Base-by-base conservation (phyloP, 2,797 vertebrate species). In the Chrysocyon brachyurus region DNA sequence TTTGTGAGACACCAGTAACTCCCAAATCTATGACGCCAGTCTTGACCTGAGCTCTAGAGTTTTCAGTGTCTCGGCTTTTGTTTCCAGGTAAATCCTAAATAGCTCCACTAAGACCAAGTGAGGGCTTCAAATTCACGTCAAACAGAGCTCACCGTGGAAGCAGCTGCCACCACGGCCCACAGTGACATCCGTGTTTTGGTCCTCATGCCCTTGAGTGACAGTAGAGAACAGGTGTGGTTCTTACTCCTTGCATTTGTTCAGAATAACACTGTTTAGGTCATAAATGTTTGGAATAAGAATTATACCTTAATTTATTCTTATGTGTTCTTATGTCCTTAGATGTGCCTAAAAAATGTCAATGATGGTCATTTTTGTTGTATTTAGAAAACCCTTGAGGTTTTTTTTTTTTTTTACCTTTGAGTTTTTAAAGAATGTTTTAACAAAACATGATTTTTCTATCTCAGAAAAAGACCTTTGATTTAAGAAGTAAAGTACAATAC, bases 221-320 rank as follows among this genome's bases (percentile, higher is more conserved):
- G 49, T 85, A 81, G 33, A 88, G 57, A 36, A 21, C 3, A 33
- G 61, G 33, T 54, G 66, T 95, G 56, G 86, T 79, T 89, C 63
- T 83, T 12, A 56, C 31, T 64, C 40, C 82, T 72, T 81, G n/a
- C 22, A 54, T 86, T 95, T 93, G 28, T 96, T 86, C 66, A 68
- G 12, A 72, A 78, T 68, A 54, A 52, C 54, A 11, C n/a, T 57
- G 1, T 61, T 85, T 78, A 26, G 26, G n/a, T 33, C 36, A 72
- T 19, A 54, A 68, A 63, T 22, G 22, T 49, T 88, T 83, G 4
- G 77, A 59, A 31, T 49, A 73, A 56, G 19, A 91, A 61, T 59
- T 12, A 22, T 61, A 61, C 28, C 19, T 78, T 89, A 36, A 64
- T 66, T 92, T 95, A 57, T 88, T 91, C 22, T 84, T 19, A 68